phyloP scores from a whole-genome alignment of 53 echinoderm and acorn worm species.

The Arbacia lixula region DNA sequence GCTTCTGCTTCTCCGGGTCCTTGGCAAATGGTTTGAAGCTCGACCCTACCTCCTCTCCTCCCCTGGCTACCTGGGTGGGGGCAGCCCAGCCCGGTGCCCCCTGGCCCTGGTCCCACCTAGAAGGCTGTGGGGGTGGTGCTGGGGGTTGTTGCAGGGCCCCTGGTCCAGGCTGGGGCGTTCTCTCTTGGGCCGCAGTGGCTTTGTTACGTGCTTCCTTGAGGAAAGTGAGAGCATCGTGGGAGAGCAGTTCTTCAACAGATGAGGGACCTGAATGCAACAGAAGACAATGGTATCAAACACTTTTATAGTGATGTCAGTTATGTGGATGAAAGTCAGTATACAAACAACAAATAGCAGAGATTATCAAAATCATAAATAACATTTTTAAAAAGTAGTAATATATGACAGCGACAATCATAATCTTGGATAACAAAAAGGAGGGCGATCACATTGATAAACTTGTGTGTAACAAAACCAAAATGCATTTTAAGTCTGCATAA shows the following conservation, averaged over 20 bases:
- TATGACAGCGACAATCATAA: too few species aligned
- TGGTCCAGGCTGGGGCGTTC: neutral
- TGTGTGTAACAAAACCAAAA: too few species aligned
- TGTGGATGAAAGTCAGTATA: too few species aligned
- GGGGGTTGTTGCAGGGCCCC: neutral
- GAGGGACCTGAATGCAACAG: conserved; percentile 63
- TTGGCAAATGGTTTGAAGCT: conserved; percentile 75
- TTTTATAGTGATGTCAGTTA: too few species aligned
- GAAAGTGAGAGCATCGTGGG: conserved; percentile 58
- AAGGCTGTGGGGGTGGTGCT: conserved; percentile 1
- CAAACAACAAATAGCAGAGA: too few species aligned
- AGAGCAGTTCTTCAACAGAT: conserved; percentile 65
- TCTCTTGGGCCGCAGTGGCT: neutral
- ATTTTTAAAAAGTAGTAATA: too few species aligned
- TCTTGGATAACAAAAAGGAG: too few species aligned
- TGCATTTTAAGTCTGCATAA: too few species aligned
- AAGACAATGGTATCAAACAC: too few species aligned
- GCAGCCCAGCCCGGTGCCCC: conserved; percentile 21
- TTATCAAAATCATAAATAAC: too few species aligned
- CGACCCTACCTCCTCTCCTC: conserved; percentile 2
- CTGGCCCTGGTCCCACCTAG: conserved; percentile 21
- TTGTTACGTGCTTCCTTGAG: conserved; percentile 42
- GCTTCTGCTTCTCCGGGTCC: conserved; percentile 71
- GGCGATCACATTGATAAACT: too few species aligned
- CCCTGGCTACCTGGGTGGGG: conserved; percentile 2